phyloP scores from a whole-genome alignment of 2,113 vertebrate species.

The Antechinus stuartii region DNA sequence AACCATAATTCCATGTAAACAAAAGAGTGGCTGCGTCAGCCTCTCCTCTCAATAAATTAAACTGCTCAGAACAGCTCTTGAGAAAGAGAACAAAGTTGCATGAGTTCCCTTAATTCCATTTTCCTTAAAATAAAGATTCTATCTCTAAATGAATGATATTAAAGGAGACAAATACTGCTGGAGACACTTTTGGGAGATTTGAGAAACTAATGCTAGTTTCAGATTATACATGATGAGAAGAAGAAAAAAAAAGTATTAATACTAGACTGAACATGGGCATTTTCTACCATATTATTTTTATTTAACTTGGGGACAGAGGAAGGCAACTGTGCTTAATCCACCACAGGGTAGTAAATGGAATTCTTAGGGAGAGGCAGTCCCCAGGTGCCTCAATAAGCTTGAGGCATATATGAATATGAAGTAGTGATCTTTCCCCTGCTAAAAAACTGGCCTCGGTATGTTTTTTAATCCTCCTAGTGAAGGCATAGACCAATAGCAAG shows the following conservation, averaged over 20 bases:
- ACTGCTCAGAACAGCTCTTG: constrained; percentile 53
- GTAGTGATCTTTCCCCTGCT: constrained; percentile 39
- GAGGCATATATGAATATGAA: constrained; percentile 48
- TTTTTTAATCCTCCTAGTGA: constrained; percentile 60
- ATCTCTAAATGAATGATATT: constrained; percentile 53
- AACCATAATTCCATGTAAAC: constrained; percentile 78
- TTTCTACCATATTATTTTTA: constrained; percentile 67
- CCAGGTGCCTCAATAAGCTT: constrained; percentile 31
- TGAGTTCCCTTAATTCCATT: constrained; percentile 64
- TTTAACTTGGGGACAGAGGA: constrained; percentile 56
- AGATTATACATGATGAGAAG: constrained; percentile 74
- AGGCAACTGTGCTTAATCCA: constrained; percentile 47
- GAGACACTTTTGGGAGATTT: constrained; percentile 61
- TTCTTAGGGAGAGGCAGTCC: constrained; percentile 36
- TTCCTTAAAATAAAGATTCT: constrained; percentile 63
- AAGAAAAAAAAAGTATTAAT: constrained; percentile 55
- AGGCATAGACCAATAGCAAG: constrained; percentile 52
- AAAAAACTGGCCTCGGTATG: constrained; percentile 51
- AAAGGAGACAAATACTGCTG: constrained; percentile 54
- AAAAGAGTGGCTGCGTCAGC: constrained; percentile 67
- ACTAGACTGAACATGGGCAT: constrained; percentile 59
- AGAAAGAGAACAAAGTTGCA: constrained; percentile 59
- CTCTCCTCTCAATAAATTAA: constrained; percentile 81
- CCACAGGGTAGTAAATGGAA: constrained; percentile 1
- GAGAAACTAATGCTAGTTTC: constrained; percentile 60